Evolutionary conservation across 2,113 vertebrate genomes (phyloP).

Genomic region (Mionectes macconnelli): DNA sequence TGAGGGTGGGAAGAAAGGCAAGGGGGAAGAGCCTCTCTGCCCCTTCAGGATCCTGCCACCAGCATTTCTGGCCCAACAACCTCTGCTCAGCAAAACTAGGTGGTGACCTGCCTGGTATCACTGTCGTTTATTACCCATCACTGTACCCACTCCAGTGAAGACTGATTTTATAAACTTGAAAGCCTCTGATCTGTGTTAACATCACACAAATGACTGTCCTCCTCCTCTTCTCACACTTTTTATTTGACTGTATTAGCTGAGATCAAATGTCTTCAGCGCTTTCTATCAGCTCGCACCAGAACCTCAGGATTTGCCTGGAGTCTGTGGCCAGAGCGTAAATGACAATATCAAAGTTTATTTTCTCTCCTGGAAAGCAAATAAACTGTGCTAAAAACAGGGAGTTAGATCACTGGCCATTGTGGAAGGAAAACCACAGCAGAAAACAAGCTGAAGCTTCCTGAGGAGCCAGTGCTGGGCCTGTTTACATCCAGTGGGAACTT

Average conservation of each 20-base stretch:
- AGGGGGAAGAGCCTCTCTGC: neutral
- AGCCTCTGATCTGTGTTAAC: neutral
- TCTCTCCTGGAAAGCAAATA: slow-evolving; percentile 42
- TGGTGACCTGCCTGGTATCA: rapidly evolving
- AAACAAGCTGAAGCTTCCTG: slow-evolving; percentile 1
- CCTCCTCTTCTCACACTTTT: neutral
- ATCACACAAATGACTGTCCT: neutral
- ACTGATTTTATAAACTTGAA: neutral
- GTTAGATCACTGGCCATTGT: slow-evolving; percentile 30
- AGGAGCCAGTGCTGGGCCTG: neutral
- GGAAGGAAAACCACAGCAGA: neutral
- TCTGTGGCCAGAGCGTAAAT: neutral
- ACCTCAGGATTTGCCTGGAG: neutral
- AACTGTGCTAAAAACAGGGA: slow-evolving; percentile 17
- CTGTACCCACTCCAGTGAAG: neutral
- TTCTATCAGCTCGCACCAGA: neutral
- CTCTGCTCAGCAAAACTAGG: neutral
- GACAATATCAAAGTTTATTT: slow-evolving; percentile 46
- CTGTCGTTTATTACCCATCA: neutral
- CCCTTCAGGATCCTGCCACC: neutral
- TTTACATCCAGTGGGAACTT: neutral
- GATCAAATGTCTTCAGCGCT: neutral
- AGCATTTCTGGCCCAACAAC: neutral
- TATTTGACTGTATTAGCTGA: neutral
- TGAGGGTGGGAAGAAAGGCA: neutral